Evolutionary conservation across 1,140 invertebrate species (phyloP), one percentile per base, ranked within the genome.

Genomic region (Harlomillsia oculata): DNA sequence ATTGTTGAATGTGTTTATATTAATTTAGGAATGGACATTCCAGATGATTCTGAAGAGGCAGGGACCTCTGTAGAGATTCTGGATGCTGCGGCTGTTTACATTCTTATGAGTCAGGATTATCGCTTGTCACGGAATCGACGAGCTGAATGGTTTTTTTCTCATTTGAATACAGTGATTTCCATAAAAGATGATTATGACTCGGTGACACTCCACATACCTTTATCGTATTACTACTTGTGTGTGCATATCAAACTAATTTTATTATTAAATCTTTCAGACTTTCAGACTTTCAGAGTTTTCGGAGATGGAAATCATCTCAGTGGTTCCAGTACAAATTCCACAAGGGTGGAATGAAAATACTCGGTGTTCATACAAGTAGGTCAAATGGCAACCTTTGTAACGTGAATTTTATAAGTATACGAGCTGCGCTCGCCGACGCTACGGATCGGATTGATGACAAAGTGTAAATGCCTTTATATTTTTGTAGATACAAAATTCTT

Each of bases 81-180:
- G n/a, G 78, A 82, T 67, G 83, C 83, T 28, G 77, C 77, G 41
- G 77, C 77, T 43, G 76, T 86, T 2, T 86, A 80, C 69, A 69
- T 85, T 13, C 67, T 86, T 21, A 80, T 87, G 80, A 82, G 82
- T 63, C 81, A 82, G 67, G 78, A 81, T 50, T 83, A 84, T 65
- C 77, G 83, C 23, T 80, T 88, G 58, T 87, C 85, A 20, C 74
- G 85, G 61, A 85, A 85, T 71, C 76, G 82, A 23, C 71, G 85
- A 63, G 79, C 83, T 39, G 80, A 84, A 64, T 89, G 85, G 85
- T 82, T 82, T 66, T 73, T 88, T 21, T 76, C 80, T 56, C 77
- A 83, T 69, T 69, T 89, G 23, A 82, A 85, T 66, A 77, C 74
- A 50, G 68, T 75, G n/a, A 72, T 87, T 32, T 68, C 67, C 58